Evolutionary conservation across 2,888 invertebrate genomes (phyloP), one percentile per base, ranked within the genome.

Genomic region (Drosophila histrio): DNA sequence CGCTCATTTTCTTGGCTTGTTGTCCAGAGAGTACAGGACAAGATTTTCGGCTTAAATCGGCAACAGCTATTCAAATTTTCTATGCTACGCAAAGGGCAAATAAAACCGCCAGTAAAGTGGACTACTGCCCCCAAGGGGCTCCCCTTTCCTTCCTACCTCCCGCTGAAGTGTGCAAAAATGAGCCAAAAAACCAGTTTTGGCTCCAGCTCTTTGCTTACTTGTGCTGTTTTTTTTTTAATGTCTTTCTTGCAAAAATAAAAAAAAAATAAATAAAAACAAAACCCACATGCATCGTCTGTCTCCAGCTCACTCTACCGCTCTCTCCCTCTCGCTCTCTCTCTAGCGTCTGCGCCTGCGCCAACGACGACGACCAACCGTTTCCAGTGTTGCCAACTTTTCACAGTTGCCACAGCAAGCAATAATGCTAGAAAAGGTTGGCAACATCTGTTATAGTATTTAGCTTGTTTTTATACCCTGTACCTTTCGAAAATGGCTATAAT

Each of bases 251-350:
- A 81, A 70, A 79, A 53, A 43, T 30, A n/a, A 26, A 2, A 38
- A 21, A 30, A 13, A 21, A 17, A 19, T 19, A 38, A 26, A 39
- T 11, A 50, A 50, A 26, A 61, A 85, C 68, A 68, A 73, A 80
- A 73, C 73, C 82, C 73, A 85, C 88, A 85, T 87, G 85, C 81
- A 82, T 52, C 65, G 79, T 65, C 63, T 41, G 41, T 53, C 38
- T 39, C 34, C 9, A 15, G 38, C 52, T 36, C 53, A 13, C n/a
- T 44, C 28, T 9, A 19, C 3, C 7, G 26, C 38, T 36, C 39
- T 9, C 26, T 47, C 15, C 1, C 8, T 17, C 44, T 17, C 13
- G 21, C 28, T 39, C 3, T 2, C 39, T 13, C 36, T 38, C 19
- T 28, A 58, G 32, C 15, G 30, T 5, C 13, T 54, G 57, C 60